Percentiles rank a stretch among this genome's conserved stretches.
Conservation (phyloP, 2,888 invertebrate genomes). For the Polydrusus pterygomalis region DNA sequence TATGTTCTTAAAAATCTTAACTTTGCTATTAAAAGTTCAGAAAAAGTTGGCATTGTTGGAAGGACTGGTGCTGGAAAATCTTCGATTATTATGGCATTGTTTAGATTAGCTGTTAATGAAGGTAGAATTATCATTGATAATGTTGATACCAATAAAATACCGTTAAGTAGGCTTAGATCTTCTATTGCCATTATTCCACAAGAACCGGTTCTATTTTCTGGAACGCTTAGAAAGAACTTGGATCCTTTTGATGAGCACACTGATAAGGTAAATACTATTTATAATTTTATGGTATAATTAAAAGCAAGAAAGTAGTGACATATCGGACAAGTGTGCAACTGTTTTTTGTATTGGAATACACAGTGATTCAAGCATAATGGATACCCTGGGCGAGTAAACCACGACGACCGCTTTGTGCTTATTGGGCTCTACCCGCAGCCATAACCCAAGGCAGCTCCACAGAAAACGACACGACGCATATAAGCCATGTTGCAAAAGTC, state of each 20-base stretch:
- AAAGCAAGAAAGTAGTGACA: too few species aligned
- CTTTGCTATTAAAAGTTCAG: slow-evolving; percentile 74
- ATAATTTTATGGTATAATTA: too few species aligned
- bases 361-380: too few species aligned
- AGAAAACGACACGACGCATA: too few species aligned
- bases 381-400: too few species aligned
- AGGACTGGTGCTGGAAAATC: slow-evolving; percentile 90
- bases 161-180: slow-evolving; percentile 82
- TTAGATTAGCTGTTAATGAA: slow-evolving; percentile 84
- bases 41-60: slow-evolving; percentile 87
- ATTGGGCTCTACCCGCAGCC: too few species aligned
- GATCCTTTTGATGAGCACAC: slow-evolving; percentile 90
- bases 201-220: slow-evolving; percentile 90
- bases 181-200: slow-evolving; percentile 90
- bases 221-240: slow-evolving; percentile 89
- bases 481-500: too few species aligned
- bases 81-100: slow-evolving; percentile 84
- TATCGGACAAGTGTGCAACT: too few species aligned
- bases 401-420: too few species aligned
- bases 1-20: slow-evolving; percentile 84
- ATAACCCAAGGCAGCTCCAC: too few species aligned
- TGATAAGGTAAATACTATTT: slow-evolving; percentile 74
- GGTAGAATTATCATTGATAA: slow-evolving; percentile 89
- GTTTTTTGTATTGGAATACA: too few species aligned
- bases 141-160: slow-evolving; percentile 80